Base-by-base conservation (phyloP, 2,797 vertebrate genomes). In the Sylvilagus floridanus region DNA sequence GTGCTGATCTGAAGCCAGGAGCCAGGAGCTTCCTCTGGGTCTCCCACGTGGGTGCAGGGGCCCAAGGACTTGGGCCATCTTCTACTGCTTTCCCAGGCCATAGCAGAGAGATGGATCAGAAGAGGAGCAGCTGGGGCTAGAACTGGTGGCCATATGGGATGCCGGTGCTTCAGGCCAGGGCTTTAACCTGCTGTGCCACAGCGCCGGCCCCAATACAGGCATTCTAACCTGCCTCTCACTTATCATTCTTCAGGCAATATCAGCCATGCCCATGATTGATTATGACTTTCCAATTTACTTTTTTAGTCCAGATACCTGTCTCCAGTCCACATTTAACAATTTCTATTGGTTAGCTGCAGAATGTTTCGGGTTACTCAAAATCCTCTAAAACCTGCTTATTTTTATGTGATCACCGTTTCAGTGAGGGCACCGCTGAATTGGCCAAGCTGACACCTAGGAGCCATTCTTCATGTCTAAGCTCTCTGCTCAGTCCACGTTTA, bases 281-380 rank as follows among this genome's bases (percentile, higher is more conserved):
- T 54, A 30, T n/a, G 62, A 76, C 73, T 79, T 90, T 54, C 52
- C 50, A 26, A 77, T 88, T 65, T 76, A 32, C 26, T 42, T 82
- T 65, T 94, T 52, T 47, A 72, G 35, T 21, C 30, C 52, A 57
- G 12, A 5, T 73, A 47, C 88, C 65, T 77, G 57, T 84, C 24
- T 96, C n/a, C 79, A 79, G 54, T 65, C 92, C 42, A 69, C 17
- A 19, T 76, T 82, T 94, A 21, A 16, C 57, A 14, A 84, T 93
- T 92, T 91, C 60, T 75, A 9, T 4, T 84, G 63, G 37, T 65
- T 30, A 28, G 4, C 1, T 81, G 35, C 12, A 72, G 47, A 47
- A 78, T 94, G 52, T 81, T 81, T 94, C 76, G 81, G 19, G n/a
- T 28, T 65, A 72, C 73, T 73, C 24, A 37, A 42, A 73, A n/a